Evolutionary conservation across 2,888 invertebrate genomes (phyloP), one percentile per base, ranked within the genome.

Genomic region (Clivina fossor): DNA sequence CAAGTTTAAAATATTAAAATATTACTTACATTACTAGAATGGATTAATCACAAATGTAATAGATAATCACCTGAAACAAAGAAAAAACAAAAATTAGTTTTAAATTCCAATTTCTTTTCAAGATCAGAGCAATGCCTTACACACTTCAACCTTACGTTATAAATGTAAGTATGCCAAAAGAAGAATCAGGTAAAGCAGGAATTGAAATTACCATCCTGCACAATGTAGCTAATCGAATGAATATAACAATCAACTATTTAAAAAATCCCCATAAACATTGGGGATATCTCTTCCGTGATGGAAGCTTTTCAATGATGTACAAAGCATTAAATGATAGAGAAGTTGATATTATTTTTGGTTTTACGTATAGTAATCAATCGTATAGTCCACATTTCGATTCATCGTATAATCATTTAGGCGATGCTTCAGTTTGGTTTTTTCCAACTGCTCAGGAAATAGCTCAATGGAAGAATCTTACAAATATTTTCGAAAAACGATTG

Each of bases 281-380:
- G 54, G 54, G 54, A 11, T 54, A 54, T 20, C 44, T 37, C 7
- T 54, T 28, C 15, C 24, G 7, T 3, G 35, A 54, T 30, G 54
- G 54, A n/a, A 46, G 22, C 24, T 54, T 13, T 16, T 37, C 44
- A 5, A n/a, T 54, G 20, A 54, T 54, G 54, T 54, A 28, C 15
- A 54, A 54, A 46, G 54, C 35, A 18, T 18, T 54, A 11, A 26
- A 43, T 28, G 35, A 54, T 15, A 26, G 26, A 15, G 37, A 54
- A 44, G 38, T 16, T 19, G 54, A 54, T 44, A 26, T 54, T 8
- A 54, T 54, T 5, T 54, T 54, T 44, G 54, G 54, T 28, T 54
- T 54, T 18, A 54, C 46, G 5, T 54, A 54, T 30, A 28, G 46
- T 26, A 54, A 54, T 46, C 15, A 28, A 4, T 54, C 54, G 3